Base-by-base conservation (phyloP, 2,797 vertebrate genomes). In the Furcifer pardalis region DNA sequence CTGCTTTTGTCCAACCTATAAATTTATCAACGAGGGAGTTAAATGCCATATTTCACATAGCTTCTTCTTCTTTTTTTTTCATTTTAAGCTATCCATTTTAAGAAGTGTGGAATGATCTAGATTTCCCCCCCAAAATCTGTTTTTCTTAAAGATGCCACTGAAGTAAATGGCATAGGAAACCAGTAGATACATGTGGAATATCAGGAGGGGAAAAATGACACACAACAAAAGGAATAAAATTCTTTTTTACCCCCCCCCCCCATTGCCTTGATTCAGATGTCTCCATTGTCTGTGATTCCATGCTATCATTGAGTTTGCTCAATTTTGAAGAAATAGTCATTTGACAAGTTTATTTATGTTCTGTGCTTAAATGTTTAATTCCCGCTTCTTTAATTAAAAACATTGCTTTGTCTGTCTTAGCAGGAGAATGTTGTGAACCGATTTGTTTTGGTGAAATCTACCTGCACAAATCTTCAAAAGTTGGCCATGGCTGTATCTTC, bases 401-500 rank as follows among this genome's bases (percentile, higher is more conserved):
- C 17, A 23, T 37, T 77, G 79, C 6, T 32, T 23, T 92, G 90
- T 93, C 68, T 92, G 5, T 86, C 78, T 84, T 63, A 92, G 63
- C 91, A 96, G 90, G 95, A 95, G 59, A 82, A 84, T 46, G 72
- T 42, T 44, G 81, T 77, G 37, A 86, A 25, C 59, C 56, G 0
- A 49, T 96, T 98, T 84, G 97, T 99, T 90, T 93, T 99, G 88
- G 98, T 99, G 84, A 97, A 98, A 80, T 99, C 98, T 49, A 95
- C 97, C 76, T 97, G 97, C 91, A 95, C 93, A 68, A 98, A 97
- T 92, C 97, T 99, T 89, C 97, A 98, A 80, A 96, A 97, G n/a
- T 95, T 99, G 89, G 98, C 98, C 12, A 89, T 98, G 94, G 97
- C 98, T 4, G 97, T 99, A 69, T 97, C 97, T 0, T 97, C 97